Conservation (phyloP, 2,797 vertebrate species). For the Muraenolepis orangiensis region DNA sequence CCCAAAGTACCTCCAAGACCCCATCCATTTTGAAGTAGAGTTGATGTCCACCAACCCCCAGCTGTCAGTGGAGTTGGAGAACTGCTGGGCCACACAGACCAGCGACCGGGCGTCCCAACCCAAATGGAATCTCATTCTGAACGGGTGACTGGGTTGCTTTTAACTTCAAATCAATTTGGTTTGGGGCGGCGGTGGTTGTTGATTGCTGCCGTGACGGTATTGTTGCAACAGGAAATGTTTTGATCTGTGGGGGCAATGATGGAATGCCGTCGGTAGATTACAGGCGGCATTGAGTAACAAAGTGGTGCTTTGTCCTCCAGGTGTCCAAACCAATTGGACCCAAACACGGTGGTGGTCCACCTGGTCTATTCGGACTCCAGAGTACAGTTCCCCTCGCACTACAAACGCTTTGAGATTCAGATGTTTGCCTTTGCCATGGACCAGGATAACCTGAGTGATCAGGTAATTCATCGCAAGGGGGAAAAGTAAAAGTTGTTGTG, state of each 20-base stretch:
- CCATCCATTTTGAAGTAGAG: conserved; percentile 66
- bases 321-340: conserved; percentile 57
- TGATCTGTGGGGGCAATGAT: not conserved
- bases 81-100: conserved; percentile 64
- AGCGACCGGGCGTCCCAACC: conserved; percentile 45
- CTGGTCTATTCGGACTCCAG: conserved; percentile 55
- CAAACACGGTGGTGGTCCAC: conserved; percentile 50
- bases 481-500: not conserved
- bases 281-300: not conserved
- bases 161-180: not conserved
- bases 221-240: not conserved
- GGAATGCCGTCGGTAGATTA: not conserved
- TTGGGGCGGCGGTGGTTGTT: not conserved
- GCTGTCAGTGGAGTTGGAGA: conserved; percentile 59
- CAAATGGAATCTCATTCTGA: conserved; percentile 65
- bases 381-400: conserved; percentile 68
- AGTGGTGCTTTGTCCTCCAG: conserved; percentile 31
- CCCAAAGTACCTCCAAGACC: conserved; percentile 50
- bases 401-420: conserved; percentile 80
- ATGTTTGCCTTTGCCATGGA: conserved; percentile 72
- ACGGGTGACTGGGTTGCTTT: conserved; percentile 52
- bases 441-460: conserved; percentile 34
- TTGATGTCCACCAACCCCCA: conserved; percentile 44
- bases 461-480: conserved; percentile 54
- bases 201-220: not conserved